A percentile compares a stretch with the other conserved stretches of the same genome.
phyloP scores from a whole-genome alignment of 2,888 invertebrate species.

The Caenorhabditis auriculariae region DNA sequence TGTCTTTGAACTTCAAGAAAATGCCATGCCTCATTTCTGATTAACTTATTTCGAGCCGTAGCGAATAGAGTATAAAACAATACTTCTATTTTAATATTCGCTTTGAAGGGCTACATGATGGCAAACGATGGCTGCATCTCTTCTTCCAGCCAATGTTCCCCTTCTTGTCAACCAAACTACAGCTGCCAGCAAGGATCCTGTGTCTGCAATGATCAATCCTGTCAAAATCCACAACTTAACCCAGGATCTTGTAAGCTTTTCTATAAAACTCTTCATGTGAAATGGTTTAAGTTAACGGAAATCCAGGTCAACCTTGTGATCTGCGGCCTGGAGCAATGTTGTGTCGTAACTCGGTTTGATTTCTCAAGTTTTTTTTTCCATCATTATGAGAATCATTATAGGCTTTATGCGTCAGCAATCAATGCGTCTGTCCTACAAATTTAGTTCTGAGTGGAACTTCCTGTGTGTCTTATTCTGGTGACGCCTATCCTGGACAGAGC shows the following conservation, averaged over 20 bases:
- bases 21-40: no score
- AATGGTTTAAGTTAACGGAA: conserved; percentile 28
- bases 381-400: no score
- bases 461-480: conserved; percentile 34
- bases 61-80: no score
- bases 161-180: conserved; percentile 11
- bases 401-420: conserved; percentile 36
- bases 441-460: conserved; percentile 23
- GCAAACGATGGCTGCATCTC: not conserved
- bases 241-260: no score
- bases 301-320: conserved; percentile 43
- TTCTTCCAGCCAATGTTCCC: not conserved
- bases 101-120: conserved; percentile 1
- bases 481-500: conserved; percentile 44
- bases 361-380: not conserved
- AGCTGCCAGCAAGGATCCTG: conserved; percentile 16
- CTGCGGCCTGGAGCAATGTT: conserved; percentile 22
- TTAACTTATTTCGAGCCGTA: no score
- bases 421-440: conserved; percentile 43
- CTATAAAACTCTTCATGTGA: no score
- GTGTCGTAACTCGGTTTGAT: conserved; percentile 31
- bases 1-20: no score
- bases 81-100: no score
- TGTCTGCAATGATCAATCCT: conserved; percentile 4
- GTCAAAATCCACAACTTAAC: not conserved